Evolutionary conservation across 2,797 vertebrate species (phyloP).

Genomic region (Hemibagrus guttatus): DNA sequence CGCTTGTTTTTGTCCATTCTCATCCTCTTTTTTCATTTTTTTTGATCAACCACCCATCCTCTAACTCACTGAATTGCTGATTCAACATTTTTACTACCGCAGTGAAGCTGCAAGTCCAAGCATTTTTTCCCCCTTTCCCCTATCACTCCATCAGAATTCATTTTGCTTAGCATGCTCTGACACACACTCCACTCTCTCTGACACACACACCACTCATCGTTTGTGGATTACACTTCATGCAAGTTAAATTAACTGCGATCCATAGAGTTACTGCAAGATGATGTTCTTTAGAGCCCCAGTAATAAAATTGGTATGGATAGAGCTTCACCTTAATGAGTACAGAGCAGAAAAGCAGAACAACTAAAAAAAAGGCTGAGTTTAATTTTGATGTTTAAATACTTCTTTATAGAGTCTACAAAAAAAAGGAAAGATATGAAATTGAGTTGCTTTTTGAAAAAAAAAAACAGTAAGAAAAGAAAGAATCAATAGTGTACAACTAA

Average conservation of each 20-base stretch:
- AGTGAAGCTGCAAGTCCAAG: conserved; percentile 47
- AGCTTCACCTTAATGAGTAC: not conserved
- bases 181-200: not conserved
- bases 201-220: not conserved
- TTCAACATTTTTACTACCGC: conserved; percentile 47
- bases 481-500: not conserved
- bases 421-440: not conserved
- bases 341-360: not conserved
- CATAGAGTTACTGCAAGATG: not conserved
- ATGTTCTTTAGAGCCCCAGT: not conserved
- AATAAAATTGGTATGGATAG: not conserved
- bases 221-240: conserved; percentile 7
- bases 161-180: conserved; percentile 19
- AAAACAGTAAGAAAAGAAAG: not conserved
- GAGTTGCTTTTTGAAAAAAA: not conserved
- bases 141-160: conserved; percentile 56
- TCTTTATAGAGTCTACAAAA: not conserved
- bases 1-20: not conserved
- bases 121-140: conserved; percentile 14
- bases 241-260: not conserved
- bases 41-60: conserved; percentile 5
- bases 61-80: conserved; percentile 58
- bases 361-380: not conserved
- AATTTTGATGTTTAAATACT: not conserved
- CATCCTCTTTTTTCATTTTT: conserved; percentile 15